A percentile compares a stretch with the other conserved stretches of the same genome.
These are phyloP conservation scores for Micromesistius poutassou DNA, from an alignment of 2,797 vertebrate species.

Conservation along the genomic window DNA sequence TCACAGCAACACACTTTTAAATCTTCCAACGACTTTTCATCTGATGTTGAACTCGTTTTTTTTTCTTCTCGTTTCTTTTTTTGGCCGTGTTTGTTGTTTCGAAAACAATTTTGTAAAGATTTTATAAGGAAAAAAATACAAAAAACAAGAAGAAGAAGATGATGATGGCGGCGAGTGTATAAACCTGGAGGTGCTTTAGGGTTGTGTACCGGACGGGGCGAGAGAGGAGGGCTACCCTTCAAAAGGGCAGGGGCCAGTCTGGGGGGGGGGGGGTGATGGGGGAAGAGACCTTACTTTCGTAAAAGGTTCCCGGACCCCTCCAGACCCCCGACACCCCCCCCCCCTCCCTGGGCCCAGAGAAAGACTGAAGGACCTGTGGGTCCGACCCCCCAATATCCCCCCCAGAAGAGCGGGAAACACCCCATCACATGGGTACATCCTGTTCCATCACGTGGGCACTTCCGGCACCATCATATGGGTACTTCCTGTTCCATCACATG, in stretches of 20 bases:
- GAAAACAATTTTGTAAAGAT: conserved; percentile 67
- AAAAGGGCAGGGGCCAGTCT: conserved; percentile 72
- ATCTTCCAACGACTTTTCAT: conserved; percentile 60
- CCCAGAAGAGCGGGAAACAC: background rate
- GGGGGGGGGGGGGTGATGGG: conserved; percentile 24
- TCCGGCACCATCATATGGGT: too few species aligned
- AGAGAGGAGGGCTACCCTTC: conserved; percentile 75
- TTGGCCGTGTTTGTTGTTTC: conserved; percentile 51
- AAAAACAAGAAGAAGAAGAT: conserved; percentile 42
- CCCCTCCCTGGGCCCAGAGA: background rate
- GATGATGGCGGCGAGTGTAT: conserved; percentile 65
- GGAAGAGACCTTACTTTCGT: background rate
- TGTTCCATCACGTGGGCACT: too few species aligned
- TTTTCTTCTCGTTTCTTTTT: conserved; percentile 23
- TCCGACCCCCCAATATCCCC: background rate
- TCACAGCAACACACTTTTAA: conserved; percentile 31
- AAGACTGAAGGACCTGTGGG: background rate
- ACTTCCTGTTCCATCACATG: too few species aligned
- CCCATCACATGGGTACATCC: too few species aligned
- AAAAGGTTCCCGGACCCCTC: background rate
- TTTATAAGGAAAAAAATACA: conserved; percentile 59
- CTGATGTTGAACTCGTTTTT: conserved; percentile 54
- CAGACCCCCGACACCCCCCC: background rate
- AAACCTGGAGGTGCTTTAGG: conserved; percentile 73
- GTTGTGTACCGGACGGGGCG: conserved; percentile 10